Evolutionary conservation across 2,113 vertebrate genomes (phyloP).

Genomic region (Crotalus horridus): DNA sequence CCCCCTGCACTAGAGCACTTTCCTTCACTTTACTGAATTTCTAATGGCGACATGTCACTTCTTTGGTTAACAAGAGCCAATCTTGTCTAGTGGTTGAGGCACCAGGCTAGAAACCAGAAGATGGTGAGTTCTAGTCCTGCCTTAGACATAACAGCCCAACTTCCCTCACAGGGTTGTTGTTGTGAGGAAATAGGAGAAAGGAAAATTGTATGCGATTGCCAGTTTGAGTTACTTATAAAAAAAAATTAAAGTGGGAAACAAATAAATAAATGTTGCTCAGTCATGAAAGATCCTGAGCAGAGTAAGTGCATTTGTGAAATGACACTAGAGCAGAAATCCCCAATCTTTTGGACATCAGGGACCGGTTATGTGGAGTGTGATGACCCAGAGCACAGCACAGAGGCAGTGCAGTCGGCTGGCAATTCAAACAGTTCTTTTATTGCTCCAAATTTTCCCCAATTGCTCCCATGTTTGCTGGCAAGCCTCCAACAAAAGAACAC

Average conservation of each 20-base stretch:
- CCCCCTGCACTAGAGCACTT: neutral
- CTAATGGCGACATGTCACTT: neutral
- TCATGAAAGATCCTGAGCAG: neutral
- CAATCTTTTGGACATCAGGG: too few species aligned
- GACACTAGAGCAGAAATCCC: neutral
- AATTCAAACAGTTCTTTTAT: too few species aligned
- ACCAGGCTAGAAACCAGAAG: too few species aligned
- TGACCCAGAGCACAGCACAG: too few species aligned
- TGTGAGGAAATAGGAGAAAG: neutral
- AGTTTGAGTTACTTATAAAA: neutral
- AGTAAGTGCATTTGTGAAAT: neutral
- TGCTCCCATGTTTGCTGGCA: too few species aligned
- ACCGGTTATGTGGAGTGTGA: too few species aligned
- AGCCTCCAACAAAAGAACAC: too few species aligned
- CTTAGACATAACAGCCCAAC: neutral
- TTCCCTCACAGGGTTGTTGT: neutral
- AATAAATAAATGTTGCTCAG: neutral
- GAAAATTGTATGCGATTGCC: neutral
- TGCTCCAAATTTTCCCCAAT: too few species aligned
- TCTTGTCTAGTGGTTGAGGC: too few species aligned
- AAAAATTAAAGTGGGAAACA: neutral
- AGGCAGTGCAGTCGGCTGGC: too few species aligned
- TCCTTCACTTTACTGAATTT: neutral
- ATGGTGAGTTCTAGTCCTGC: too few species aligned
- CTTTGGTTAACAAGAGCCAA: neutral